Conservation (phyloP, 2,888 invertebrate genomes). For the Parelbella ahira region DNA sequence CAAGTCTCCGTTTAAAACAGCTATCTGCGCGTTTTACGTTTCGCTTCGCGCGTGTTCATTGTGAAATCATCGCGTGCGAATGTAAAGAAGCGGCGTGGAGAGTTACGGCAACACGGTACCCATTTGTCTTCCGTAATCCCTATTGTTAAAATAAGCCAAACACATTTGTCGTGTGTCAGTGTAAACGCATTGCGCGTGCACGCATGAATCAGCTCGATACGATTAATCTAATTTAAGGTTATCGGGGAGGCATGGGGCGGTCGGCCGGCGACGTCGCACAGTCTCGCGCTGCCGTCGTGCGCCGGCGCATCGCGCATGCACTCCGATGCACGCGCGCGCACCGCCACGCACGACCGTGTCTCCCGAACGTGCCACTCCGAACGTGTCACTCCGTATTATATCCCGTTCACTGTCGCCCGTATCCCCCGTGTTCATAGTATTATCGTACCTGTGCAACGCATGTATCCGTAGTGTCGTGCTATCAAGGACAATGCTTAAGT, state of each 20-base stretch:
- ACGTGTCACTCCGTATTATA: conserved; percentile 24
- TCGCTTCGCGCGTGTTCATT: too few species aligned
- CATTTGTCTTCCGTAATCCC: conserved; percentile 54
- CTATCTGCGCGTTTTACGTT: too few species aligned
- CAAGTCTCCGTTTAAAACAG: too few species aligned
- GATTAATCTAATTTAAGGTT: conserved; percentile 80
- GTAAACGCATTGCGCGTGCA: conserved; percentile 54
- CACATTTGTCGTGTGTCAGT: conserved; percentile 70
- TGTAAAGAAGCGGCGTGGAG: too few species aligned
- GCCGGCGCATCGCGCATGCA: conserved; percentile 52
- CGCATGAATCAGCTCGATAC: conserved; percentile 75
- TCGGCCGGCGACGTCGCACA: conserved; percentile 65
- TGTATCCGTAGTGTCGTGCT: conserved; percentile 36
- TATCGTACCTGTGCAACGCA: conserved; percentile 19
- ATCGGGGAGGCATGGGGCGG: conserved; percentile 68
- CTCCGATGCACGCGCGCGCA: conserved; percentile 37
- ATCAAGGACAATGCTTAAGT: conserved; percentile 43
- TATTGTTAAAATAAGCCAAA: conserved; percentile 59
- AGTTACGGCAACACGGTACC: conserved; percentile 40
- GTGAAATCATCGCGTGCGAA: conserved; percentile 14
- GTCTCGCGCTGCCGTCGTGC: conserved; percentile 62
- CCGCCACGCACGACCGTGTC: conserved; percentile 27
- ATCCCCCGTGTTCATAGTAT: conserved; percentile 10
- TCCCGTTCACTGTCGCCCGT: conserved; percentile 23
- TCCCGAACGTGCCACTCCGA: too few species aligned